These are phyloP conservation scores for Tribolium castaneum DNA, from an alignment of 1,140 invertebrate species.

Conservation along the genomic window DNA sequence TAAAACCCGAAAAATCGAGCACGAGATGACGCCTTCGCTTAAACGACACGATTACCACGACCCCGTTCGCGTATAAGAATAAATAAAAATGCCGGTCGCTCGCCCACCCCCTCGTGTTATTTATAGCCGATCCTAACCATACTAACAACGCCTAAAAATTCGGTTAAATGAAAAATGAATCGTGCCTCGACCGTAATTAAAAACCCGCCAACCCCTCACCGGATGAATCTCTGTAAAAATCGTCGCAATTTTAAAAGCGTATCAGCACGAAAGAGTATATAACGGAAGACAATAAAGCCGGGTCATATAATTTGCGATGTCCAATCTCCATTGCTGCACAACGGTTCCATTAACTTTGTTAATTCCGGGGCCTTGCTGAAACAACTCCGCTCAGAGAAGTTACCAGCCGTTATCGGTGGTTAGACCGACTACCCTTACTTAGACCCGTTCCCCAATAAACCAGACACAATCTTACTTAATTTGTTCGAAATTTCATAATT, in stretches of 20 bases:
- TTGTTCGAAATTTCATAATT: conserved; percentile 34
- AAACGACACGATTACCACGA: too few relatives aligned
- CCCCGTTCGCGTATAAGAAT: neutral
- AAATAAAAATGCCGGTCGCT: neutral
- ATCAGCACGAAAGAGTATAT: conserved; percentile 7
- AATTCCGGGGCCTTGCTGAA: conserved; percentile 35
- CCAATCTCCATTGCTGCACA: conserved; percentile 41
- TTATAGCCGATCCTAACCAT: neutral
- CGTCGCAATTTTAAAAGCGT: conserved; percentile 34
- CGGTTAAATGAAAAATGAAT: conserved; percentile 18
- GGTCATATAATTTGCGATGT: conserved; percentile 41
- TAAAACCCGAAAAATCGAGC: neutral
- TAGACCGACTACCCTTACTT: conserved; percentile 27
- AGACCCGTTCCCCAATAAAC: conserved; percentile 12
- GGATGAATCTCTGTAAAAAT: conserved; percentile 9
- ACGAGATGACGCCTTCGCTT: neutral
- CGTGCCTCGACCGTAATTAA: neutral
- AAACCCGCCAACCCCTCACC: neutral
- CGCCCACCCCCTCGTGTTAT: neutral
- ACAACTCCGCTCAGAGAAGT: conserved; percentile 34
- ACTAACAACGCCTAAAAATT: neutral
- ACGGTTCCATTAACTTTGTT: conserved; percentile 42
- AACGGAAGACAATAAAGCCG: conserved; percentile 36
- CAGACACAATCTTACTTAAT: conserved; percentile 39
- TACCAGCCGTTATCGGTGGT: conserved; percentile 36